phyloP scores from a whole-genome alignment of 2,113 vertebrate species.

The Urocitellus parryii region DNA sequence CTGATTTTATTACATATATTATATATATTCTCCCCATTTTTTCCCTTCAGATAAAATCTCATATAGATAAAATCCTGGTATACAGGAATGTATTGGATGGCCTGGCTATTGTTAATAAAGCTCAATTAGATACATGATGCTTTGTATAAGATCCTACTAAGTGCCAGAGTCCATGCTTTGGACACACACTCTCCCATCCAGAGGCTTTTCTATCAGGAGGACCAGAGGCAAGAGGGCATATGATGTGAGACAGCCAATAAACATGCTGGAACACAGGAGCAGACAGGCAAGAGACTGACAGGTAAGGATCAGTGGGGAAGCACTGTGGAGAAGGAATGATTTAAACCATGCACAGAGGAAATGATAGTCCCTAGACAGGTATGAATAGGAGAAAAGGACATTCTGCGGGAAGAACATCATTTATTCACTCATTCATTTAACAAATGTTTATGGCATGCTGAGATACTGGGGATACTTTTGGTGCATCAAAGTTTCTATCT shows the following conservation, averaged over 20 bases:
- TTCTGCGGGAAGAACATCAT: not conserved
- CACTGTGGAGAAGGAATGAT: not conserved
- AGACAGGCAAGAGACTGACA: not conserved
- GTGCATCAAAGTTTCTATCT: not conserved
- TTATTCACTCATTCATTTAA: conserved; percentile 13
- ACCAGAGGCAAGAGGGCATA: not conserved
- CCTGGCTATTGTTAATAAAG: conserved; percentile 4
- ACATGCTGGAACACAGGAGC: conserved; percentile 4
- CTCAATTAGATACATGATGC: conserved; percentile 1
- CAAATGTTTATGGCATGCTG: not conserved
- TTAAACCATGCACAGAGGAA: conserved; percentile 16
- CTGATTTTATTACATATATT: not conserved
- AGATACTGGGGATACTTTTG: not conserved
- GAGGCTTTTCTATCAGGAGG: not conserved
- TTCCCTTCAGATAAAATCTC: not conserved
- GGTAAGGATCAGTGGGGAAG: not conserved
- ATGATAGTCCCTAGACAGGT: not conserved
- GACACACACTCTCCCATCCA: not conserved
- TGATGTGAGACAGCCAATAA: not conserved
- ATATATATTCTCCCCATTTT: not conserved
- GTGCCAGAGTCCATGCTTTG: not conserved
- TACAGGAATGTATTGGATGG: not conserved
- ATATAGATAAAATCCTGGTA: not conserved
- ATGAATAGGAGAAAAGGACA: not conserved
- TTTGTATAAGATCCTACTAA: not conserved